Base-by-base conservation (phyloP, 2,888 invertebrate species). In the Morpho deidamia region DNA sequence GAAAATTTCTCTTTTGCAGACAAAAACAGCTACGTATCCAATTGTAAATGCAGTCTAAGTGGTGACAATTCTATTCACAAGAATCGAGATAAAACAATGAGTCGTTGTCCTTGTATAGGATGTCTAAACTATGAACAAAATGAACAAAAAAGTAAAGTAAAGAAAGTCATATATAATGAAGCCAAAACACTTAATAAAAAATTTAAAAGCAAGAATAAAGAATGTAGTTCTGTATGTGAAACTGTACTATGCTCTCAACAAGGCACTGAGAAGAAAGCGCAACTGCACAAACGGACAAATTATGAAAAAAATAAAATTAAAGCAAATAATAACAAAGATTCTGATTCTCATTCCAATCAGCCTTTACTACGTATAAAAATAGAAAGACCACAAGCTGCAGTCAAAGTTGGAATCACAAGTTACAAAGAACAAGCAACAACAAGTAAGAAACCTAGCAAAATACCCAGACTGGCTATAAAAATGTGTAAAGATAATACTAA, bases 331-430 rank as follows among this genome's bases (percentile, higher is more conserved):
- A 23, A 14, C 11, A 48, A 34, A 11, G 14, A 45, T 10, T 10
- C 23, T 32, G 23, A 34, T n/a, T 7, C 14, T 11, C 40, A 44
- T 11, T 50, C 59, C 2, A 55, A 58, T 3, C 64, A 62, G 8
- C 68, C 69, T 2, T 63, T 63, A 38, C 50, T 79, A 40, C 69
- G 77, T 44, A 78, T 78, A 11, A 70, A 67, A 41, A 73, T 78
- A 33, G 74, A 76, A 34, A 68, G 64, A 44, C 72, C 74, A 7
- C 44, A 62, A 8, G 54, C 65, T 39, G 63, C 69, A 14, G 64
- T 68, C 41, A 64, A 58, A 46, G 58, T 69, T 8, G 68, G 65
- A 14, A 64, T 71, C 9, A 59, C 59, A 10, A 62, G 60, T 14
- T 56, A 56, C 11, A 56, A 52, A 34, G 61, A 45, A 10, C 43